Base-by-base conservation (phyloP, 2,888 invertebrate genomes). In the Dryadula phaetusa region DNA sequence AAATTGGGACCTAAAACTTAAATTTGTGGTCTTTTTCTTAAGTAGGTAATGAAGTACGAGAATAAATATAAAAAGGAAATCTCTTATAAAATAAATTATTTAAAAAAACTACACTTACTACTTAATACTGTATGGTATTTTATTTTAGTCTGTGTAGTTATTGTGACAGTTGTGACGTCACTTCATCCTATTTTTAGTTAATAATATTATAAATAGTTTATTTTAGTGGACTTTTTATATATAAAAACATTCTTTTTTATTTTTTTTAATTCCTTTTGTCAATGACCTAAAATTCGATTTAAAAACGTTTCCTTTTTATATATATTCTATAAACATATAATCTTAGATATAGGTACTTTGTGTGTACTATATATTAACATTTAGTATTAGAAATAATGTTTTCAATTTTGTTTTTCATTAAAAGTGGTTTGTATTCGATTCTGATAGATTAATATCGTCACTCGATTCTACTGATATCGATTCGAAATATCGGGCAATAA, bases 1-100 rank as follows among this genome's bases (percentile, higher is more conserved):
- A 18, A 28, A 61, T 60, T 37, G 67, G 67, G 67, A 64, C 67
- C 67, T 60, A 54, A 67, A 37, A 28, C 8, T 34, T 18, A 32
- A 64, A 34, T 32, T 16, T 14, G n/a, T 20, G 54, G 22, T n/a
- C 37, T 56, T 56, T 56, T 40, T n/a, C 20, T 8, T 7, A 7
- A 22, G 5, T 56, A 56, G 10, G n/a, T 40, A 16, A 40, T 22
- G 4, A n/a, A 37, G 8, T 34, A 3, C 12, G 12, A 18, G 34
- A 34, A 16, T 32, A 18, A 18, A 18, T 34, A 3, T 28, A 53
- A 34, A 7, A 14, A 47, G 22, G 14, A 47, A 47, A 47, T 47
- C 20, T n/a, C 47, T 47, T 12, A 6, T 14, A 20, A 47, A n/a
- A n/a, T n/a, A n/a, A n/a, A n/a, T n/a, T n/a, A n/a, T n/a, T n/a